phyloP scores from a whole-genome alignment of 2,797 vertebrate species.

The Geotrypetes seraphini region DNA sequence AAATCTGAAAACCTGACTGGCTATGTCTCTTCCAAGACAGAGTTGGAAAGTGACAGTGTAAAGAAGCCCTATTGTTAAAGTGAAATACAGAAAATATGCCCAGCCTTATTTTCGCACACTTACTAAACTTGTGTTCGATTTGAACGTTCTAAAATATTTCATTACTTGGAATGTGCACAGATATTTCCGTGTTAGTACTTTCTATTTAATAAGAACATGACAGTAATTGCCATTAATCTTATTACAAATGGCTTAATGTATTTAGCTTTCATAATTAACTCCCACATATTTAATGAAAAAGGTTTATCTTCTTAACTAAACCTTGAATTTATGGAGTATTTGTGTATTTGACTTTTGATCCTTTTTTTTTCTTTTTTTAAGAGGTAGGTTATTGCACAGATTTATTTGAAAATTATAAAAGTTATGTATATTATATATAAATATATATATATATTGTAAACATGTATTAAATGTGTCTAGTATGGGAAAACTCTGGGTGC shows the following conservation, averaged over 20 bases:
- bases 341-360: conserved; percentile 43
- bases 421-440: conserved; percentile 69
- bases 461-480: conserved; percentile 53
- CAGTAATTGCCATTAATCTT: conserved; percentile 36
- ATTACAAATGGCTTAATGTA: conserved; percentile 39
- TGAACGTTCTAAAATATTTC: conserved; percentile 37
- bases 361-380: conserved; percentile 54
- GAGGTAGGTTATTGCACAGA: conserved; percentile 44
- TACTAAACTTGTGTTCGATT: conserved; percentile 14
- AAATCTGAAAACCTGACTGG: too few species aligned
- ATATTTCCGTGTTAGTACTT: conserved; percentile 37
- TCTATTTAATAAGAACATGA: conserved; percentile 42
- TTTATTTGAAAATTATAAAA: conserved; percentile 65
- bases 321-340: conserved; percentile 45
- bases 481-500: conserved; percentile 55
- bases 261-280: conserved; percentile 49
- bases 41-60: too few species aligned
- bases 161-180: conserved; percentile 31
- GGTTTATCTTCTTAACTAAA: conserved; percentile 44
- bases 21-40: too few species aligned
- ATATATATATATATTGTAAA: conserved; percentile 53
- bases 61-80: too few species aligned
- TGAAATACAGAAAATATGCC: neutral
- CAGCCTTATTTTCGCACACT: conserved; percentile 14
- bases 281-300: conserved; percentile 32